Conservation (phyloP, 2,888 invertebrate species). For the Drosophila glabriapex region DNA sequence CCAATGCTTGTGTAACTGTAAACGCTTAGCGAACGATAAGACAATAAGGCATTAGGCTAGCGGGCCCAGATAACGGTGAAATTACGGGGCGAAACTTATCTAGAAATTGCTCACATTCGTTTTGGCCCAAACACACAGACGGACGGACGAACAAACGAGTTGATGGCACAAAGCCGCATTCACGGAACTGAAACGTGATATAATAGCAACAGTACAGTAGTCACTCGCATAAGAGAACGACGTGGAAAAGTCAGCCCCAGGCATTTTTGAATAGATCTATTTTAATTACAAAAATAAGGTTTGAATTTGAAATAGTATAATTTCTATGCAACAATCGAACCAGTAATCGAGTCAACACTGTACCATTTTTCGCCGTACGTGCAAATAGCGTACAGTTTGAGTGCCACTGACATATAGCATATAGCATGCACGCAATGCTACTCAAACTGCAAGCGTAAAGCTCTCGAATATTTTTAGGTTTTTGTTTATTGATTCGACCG, state of each 20-base stretch:
- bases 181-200: slow-evolving; percentile 23
- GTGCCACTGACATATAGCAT: slow-evolving; percentile 6
- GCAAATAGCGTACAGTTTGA: slow-evolving; percentile 25
- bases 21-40: slow-evolving; percentile 39
- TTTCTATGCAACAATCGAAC: background rate
- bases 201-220: slow-evolving; percentile 1
- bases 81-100: slow-evolving; percentile 48
- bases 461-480: slow-evolving; percentile 2
- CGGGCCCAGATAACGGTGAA: slow-evolving; percentile 40
- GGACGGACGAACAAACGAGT: background rate
- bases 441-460: slow-evolving; percentile 28
- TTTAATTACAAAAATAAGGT: background rate
- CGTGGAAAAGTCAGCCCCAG: background rate
- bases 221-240: background rate
- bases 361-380: slow-evolving; percentile 1
- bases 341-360: background rate
- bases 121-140: slow-evolving; percentile 26
- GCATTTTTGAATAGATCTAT: background rate
- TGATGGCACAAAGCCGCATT: background rate
- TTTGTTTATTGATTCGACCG: slow-evolving; percentile 10
- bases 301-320: background rate
- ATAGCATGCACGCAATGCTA: slow-evolving; percentile 1
- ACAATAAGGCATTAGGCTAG: slow-evolving; percentile 19
- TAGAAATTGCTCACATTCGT: slow-evolving; percentile 26
- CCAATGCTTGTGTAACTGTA: slow-evolving; percentile 50